Evolutionary conservation across 2,888 invertebrate species (phyloP), one percentile per base, ranked within the genome.

Genomic region (Epirrhoe tristata): DNA sequence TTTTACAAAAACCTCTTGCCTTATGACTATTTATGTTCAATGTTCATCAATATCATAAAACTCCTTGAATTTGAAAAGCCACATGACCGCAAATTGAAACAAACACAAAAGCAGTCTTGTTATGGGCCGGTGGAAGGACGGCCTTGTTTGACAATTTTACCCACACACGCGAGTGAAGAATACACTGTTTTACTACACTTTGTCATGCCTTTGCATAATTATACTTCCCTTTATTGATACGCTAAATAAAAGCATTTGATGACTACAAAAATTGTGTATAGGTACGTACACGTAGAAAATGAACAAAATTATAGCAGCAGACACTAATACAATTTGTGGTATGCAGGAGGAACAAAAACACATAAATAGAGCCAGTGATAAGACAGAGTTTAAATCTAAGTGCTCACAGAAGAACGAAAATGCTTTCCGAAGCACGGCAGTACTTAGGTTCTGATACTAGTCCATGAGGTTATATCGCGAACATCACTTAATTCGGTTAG

Each of bases 61-160:
- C 7, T 17, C 50, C 17, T 36, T 36, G 36, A 54, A 36, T 36
- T 54, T 54, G 54, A 36, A 36, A 32, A 34, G 16, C 7, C 16
- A 36, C n/a, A 54, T 36, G 17, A 14, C 46, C 32, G 14, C 50
- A 14, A 50, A n/a, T 61, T 36, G 48, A 61, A 61, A 39, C 46
- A 46, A 54, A 48, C 46, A 46, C 12, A 17, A 55, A 32, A 17
- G 17, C 17, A 12, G 7, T 14, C 6, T 56, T 62, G 69, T 69
- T 66, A 67, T 57, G 67, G 70, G 58, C 60, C 55, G 32, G 58
- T 72, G 64, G 71, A 74, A 70, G 70, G 72, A 71, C 70, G 55
- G 66, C 72, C 70, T 72, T 71, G 65, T 65, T 63, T 66, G 53
- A 63, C 64, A 67, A 61, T 61, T 70, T 55, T 63, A 61, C 24